Base-by-base conservation (phyloP, 2,113 vertebrate species). In the Barbus barbus region DNA sequence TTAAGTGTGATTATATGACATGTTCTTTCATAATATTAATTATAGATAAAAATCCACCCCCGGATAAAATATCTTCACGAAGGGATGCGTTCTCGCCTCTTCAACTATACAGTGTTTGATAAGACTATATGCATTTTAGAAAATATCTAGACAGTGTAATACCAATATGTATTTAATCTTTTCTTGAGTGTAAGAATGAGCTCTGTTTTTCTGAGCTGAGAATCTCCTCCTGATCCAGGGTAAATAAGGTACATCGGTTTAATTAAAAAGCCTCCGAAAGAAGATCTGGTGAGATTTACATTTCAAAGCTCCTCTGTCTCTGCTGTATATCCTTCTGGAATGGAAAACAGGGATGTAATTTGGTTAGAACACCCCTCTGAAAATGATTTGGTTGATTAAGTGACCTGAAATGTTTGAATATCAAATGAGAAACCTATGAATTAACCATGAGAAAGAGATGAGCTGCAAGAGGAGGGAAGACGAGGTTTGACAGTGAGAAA, bases 391-490 rank as follows among this genome's bases (percentile, higher is more conserved):
- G 38, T 44, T 84, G 82, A 78, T 77, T 84, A 84, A 77, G 72
- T 84, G 74, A 84, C 44, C 60, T 77, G 82, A 65, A 76, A 76
- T 77, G 72, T 77, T 83, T 51, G 26, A 83, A 84, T 84, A 77
- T 78, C 58, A 84, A 84, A 67, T 51, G 73, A 41, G 58, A 83
- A 83, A 33, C 58, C 58, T 44, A 11, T 75, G 53, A 83, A 76
- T 73, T 75, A 83, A 61, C 38, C 82, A 76, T 61, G 28, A 84
- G 41, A 78, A 61, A 51, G 73, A 41, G 51, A 69, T 67, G 65
- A 82, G 18, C 20, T 77, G 3, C 13, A 36, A 33, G 44, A 76
- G 7, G 1, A n/a, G 80, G 28, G 26, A 16, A 76, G 13, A 76
- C 9, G n/a, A 79, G 36, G n/a, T 46, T 13, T 46, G 36, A 31